Conservation (phyloP, 2,113 vertebrate species). For the Siniperca chuatsi region DNA sequence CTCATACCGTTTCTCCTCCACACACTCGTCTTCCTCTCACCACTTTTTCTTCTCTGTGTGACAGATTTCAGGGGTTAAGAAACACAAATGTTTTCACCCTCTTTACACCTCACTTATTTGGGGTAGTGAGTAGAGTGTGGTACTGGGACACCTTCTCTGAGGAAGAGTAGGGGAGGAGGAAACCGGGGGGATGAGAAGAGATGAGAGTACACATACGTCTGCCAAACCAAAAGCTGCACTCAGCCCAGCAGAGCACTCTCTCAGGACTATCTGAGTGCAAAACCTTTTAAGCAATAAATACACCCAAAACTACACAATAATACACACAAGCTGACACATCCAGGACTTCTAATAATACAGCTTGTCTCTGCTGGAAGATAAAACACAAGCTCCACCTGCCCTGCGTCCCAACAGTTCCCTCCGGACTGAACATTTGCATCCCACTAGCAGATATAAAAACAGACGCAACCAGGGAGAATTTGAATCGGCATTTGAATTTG, state of each 20-base stretch:
- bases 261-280: slow-evolving; percentile 21
- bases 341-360: slow-evolving; percentile 37
- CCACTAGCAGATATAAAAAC: slow-evolving; percentile 74
- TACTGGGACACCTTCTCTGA: slow-evolving; percentile 65
- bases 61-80: slow-evolving; percentile 33
- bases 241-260: slow-evolving; percentile 18
- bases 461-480: slow-evolving; percentile 65
- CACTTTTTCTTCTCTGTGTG: slow-evolving; percentile 40
- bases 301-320: neutral
- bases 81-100: slow-evolving; percentile 11
- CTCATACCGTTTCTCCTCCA: slow-evolving; percentile 73
- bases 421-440: slow-evolving; percentile 77
- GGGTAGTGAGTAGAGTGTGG: slow-evolving; percentile 51
- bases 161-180: slow-evolving; percentile 70
- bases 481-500: slow-evolving; percentile 82
- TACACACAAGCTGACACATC: slow-evolving; percentile 10
- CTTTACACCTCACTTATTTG: slow-evolving; percentile 56
- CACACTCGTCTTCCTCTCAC: slow-evolving; percentile 57
- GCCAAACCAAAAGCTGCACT: slow-evolving; percentile 63
- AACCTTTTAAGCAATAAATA: neutral
- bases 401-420: slow-evolving; percentile 57
- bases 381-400: slow-evolving; percentile 49
- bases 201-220: slow-evolving; percentile 36
- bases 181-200: slow-evolving; percentile 58
- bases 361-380: slow-evolving; percentile 34